phyloP scores from a whole-genome alignment of 1,140 invertebrate genomes.

The Dryas iulia region DNA sequence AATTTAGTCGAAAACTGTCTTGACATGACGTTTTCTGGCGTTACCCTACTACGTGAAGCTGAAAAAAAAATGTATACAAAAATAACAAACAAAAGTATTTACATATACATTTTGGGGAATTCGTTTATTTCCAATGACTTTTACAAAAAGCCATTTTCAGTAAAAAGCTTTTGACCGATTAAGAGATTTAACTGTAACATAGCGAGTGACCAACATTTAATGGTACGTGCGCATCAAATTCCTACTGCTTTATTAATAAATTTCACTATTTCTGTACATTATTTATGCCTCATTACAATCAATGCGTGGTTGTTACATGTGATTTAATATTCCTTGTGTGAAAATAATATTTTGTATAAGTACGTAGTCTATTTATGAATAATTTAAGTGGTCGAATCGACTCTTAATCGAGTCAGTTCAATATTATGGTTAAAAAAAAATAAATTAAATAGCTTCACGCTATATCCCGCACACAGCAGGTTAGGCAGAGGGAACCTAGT shows the following conservation, averaged over 20 bases:
- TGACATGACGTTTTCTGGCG: no score
- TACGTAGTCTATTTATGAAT: no score
- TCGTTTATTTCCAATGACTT: no score
- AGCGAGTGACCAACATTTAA: neutral
- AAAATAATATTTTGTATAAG: neutral
- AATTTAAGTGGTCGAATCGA: no score
- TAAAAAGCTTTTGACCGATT: neutral
- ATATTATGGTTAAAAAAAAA: no score
- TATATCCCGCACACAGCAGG: no score
- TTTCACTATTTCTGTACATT: neutral
- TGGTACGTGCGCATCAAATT: neutral
- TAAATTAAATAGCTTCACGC: no score
- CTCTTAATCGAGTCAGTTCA: no score
- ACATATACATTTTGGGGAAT: neutral
- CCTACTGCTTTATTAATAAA: neutral
- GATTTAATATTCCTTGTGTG: neutral
- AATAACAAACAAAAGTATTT: neutral
- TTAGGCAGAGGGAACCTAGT: no score
- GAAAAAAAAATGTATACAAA: neutral
- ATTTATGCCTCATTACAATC: conserved; percentile 1
- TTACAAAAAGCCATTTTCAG: no score
- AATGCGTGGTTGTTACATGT: neutral
- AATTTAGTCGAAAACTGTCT: no score
- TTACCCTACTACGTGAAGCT: no score
- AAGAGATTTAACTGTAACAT: neutral